Evolutionary conservation across 2,797 vertebrate genomes (phyloP).

Genomic region (Darevskia nairensis): DNA sequence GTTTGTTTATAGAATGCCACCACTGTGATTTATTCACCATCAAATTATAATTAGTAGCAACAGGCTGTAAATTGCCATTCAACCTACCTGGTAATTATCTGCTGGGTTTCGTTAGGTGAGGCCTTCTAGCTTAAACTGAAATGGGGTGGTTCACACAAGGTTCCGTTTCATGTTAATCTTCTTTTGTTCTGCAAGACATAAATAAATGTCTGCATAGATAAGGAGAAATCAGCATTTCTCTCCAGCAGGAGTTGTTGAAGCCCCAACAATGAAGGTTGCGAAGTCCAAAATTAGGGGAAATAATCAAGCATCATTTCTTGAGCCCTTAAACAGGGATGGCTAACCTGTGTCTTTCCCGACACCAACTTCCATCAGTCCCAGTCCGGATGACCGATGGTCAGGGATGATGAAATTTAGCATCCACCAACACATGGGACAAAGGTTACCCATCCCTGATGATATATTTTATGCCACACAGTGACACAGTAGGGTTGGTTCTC

Average conservation of each 20-base stretch:
- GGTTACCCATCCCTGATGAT: too few relatives aligned
- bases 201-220: conserved; percentile 29
- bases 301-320: background rate
- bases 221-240: background rate
- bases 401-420: too few relatives aligned
- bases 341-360: too few relatives aligned
- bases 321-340: background rate
- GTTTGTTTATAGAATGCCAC: conserved; percentile 68
- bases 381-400: too few relatives aligned
- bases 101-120: conserved; percentile 62
- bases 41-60: conserved; percentile 68
- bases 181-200: conserved; percentile 37
- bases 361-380: too few relatives aligned
- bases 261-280: background rate
- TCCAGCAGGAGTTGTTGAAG: background rate
- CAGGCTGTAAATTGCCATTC: conserved; percentile 63
- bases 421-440: too few relatives aligned
- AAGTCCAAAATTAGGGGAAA: background rate
- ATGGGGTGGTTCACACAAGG: conserved; percentile 43
- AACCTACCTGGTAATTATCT: conserved; percentile 62
- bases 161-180: conserved; percentile 55
- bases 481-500: background rate
- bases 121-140: conserved; percentile 59
- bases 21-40: conserved; percentile 66
- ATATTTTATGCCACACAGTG: background rate